Conservation (phyloP, 2,113 vertebrate genomes). For the Tringa solitaria region DNA sequence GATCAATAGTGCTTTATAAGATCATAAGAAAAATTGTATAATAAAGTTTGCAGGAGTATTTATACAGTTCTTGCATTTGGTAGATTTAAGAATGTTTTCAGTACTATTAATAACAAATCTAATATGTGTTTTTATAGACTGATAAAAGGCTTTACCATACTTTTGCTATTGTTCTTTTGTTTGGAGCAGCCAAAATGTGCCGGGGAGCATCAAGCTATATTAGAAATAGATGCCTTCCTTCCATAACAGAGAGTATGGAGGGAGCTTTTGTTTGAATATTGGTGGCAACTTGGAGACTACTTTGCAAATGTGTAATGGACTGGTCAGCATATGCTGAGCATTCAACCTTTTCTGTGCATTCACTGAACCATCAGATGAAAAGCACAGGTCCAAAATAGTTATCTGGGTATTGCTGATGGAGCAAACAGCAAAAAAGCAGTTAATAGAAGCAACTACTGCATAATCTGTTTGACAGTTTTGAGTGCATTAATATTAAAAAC, state of each 20-base stretch:
- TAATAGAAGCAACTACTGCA: neutral
- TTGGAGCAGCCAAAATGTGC: neutral
- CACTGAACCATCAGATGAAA: neutral
- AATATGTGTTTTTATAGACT: neutral
- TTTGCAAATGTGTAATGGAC: neutral
- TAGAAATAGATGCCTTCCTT: neutral
- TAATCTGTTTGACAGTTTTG: neutral
- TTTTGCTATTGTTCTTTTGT: neutral
- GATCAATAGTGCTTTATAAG: neutral
- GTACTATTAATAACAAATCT: neutral
- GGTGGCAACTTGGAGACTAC: neutral
- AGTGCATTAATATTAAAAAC: neutral
- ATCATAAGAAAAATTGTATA: neutral
- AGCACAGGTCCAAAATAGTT: neutral
- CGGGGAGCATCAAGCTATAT: neutral
- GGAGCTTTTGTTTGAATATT: neutral
- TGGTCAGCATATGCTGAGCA: neutral
- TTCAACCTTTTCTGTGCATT: neutral
- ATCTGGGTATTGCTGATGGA: neutral
- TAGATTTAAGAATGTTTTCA: neutral
- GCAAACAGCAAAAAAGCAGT: neutral
- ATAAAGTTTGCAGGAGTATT: neutral
- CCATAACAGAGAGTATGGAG: neutral
- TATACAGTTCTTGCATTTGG: neutral
- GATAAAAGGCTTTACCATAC: neutral